Base-by-base conservation (phyloP, 1,140 invertebrate genomes). In the Bombus consobrinus region DNA sequence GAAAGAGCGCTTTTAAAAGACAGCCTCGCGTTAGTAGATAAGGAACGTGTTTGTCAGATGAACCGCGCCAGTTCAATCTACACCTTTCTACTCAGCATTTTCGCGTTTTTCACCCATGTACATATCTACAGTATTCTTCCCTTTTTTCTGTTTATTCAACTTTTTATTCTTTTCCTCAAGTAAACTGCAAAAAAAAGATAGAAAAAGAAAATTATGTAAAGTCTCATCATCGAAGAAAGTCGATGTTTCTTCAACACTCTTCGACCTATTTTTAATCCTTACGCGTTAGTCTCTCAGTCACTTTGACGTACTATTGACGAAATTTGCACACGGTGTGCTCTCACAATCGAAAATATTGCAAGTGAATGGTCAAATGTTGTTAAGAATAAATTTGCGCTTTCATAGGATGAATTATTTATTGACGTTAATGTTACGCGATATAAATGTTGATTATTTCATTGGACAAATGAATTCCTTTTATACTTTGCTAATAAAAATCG, bases 221-320 rank as follows among this genome's bases (percentile, higher is more conserved):
- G 53, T 39, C 18, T 13, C 53, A 6, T 43, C 32, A 59, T 59
- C 18, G 12, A 9, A 57, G 34, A n/a, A 59, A 59, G 39, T 41
- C 53, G 4, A 76, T 25, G 53, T 39, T 59, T 25, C 53, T 62
- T 62, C 74, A 6, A 53, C 47, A 28, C 34, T 39, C 41, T 15
- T n/a, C 34, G 2, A 28, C 13, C 34, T 76, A 76, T 76, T 76
- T 76, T 76, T 59, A 76, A 53, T 53, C 13, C 32, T 32, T 71
- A 22, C n/a, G 34, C 47, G 39, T 13, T 22, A 53, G 39, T 15
- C 13, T 59, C 37, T n/a, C 53, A 22, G 12, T 15, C 53, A 39
- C 25, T 2, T 39, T 25, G 15, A 22, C 4, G 72, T 10, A 22
- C 8, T 0, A 6, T 25, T 9, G 8, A 77, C 15, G 22, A 77